A percentile compares a stretch with the other conserved stretches of the same genome.
These are phyloP conservation scores for Notoglanidium macrostoma DNA, from an alignment of 2,797 vertebrate genomes.

Conservation along the genomic window DNA sequence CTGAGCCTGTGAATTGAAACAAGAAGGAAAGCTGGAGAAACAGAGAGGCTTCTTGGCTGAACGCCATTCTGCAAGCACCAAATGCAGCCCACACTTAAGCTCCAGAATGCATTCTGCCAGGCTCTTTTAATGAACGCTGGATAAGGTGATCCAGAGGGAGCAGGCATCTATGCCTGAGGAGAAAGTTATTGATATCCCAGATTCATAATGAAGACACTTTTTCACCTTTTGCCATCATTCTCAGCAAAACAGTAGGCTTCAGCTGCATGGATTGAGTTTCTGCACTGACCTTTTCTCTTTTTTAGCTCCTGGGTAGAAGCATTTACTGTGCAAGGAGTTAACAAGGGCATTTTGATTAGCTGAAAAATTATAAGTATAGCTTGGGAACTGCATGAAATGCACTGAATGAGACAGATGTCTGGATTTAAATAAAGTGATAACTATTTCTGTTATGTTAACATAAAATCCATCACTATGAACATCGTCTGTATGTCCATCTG, in stretches of 20 bases:
- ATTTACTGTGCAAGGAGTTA: conserved; percentile 40
- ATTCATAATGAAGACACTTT: conserved; percentile 60
- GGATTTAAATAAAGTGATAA: conserved; percentile 12
- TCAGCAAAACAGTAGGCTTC: conserved; percentile 31
- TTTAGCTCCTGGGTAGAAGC: conserved; percentile 22
- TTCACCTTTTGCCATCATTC: conserved; percentile 58
- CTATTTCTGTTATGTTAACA: background rate
- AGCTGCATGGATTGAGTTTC: conserved; percentile 35
- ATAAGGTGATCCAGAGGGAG: conserved; percentile 60
- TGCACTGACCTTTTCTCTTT: conserved; percentile 28
- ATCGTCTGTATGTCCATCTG: background rate
- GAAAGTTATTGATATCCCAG: conserved; percentile 59
- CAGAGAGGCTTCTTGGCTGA: conserved; percentile 61
- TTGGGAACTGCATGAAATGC: background rate
- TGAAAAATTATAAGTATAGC: conserved; percentile 37
- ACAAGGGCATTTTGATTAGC: conserved; percentile 40
- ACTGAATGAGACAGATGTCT: background rate
- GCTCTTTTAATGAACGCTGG: conserved; percentile 63
- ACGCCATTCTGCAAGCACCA: conserved; percentile 53
- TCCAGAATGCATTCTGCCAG: conserved; percentile 27
- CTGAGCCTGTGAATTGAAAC: conserved; percentile 55
- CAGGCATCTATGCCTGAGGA: conserved; percentile 58
- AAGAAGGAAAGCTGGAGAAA: conserved; percentile 59
- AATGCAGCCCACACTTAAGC: conserved; percentile 50
- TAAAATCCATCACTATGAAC: background rate